phyloP scores from a whole-genome alignment of 2,888 invertebrate genomes.

The Trichogramma dendrolimi region DNA sequence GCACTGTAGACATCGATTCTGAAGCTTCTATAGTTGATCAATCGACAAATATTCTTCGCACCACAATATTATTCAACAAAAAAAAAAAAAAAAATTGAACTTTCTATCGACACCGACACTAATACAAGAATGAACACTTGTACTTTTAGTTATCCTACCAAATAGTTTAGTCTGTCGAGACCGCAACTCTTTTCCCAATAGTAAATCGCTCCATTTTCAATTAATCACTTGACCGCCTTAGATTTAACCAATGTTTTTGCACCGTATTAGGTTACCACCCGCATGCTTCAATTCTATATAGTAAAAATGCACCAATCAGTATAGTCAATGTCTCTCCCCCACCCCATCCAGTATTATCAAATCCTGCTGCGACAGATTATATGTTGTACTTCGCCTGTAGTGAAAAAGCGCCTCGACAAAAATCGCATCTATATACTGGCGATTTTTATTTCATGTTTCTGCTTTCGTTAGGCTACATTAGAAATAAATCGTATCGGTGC shows the following conservation, averaged over 20 bases:
- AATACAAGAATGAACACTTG: slow-evolving; percentile 24
- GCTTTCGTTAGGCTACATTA: too few species aligned
- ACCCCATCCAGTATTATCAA: too few species aligned
- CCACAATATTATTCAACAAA: slow-evolving; percentile 2
- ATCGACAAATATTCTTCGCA: slow-evolving; percentile 21
- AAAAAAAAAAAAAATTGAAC: slow-evolving; percentile 1
- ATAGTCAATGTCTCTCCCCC: too few species aligned
- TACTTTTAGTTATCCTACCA: slow-evolving; percentile 6
- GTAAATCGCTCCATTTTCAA: slow-evolving; percentile 10
- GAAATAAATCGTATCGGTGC: too few species aligned
- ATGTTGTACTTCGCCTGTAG: too few species aligned
- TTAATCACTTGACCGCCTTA: slow-evolving; percentile 10
- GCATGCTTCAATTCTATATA: slow-evolving; percentile 18
- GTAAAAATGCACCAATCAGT: too few species aligned
- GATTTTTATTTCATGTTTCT: too few species aligned
- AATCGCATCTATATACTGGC: too few species aligned
- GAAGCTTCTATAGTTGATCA: slow-evolving; percentile 23
- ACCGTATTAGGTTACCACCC: slow-evolving; percentile 3
- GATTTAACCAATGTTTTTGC: slow-evolving; percentile 6
- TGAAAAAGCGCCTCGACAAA: too few species aligned
- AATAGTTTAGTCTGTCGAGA: slow-evolving; percentile 13
- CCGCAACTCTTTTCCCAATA: slow-evolving; percentile 16
- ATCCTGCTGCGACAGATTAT: too few species aligned
- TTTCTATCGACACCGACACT: slow-evolving; percentile 21
- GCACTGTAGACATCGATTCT: slow-evolving; percentile 22